Evolutionary conservation across 2,113 vertebrate genomes (phyloP).

Genomic region (Salminus brasiliensis): DNA sequence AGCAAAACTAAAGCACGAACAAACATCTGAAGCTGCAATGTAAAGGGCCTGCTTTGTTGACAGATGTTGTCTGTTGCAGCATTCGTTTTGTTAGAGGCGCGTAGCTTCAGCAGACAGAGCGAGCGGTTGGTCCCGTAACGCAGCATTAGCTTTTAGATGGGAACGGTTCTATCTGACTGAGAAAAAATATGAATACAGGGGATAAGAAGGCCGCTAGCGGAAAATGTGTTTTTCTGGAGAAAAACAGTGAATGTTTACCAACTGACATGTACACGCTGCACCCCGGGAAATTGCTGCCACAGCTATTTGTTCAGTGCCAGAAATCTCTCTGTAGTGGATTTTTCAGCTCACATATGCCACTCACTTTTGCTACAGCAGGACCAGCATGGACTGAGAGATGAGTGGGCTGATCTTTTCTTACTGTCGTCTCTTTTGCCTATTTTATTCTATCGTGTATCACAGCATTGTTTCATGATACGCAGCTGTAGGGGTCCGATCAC

Average conservation of each 20-base stretch:
- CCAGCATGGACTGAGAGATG: background rate
- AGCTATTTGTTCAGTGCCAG: constrained; percentile 15
- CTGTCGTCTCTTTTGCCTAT: background rate
- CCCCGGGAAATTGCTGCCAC: constrained; percentile 40
- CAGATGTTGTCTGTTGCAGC: background rate
- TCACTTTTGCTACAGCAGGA: background rate
- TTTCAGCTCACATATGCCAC: background rate
- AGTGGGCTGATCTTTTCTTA: background rate
- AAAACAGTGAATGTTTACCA: constrained; percentile 46
- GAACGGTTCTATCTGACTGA: constrained; percentile 40
- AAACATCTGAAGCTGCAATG: background rate
- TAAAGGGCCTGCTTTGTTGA: background rate
- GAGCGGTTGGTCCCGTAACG: background rate
- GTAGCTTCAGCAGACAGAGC: background rate
- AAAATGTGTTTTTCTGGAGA: constrained; percentile 58
- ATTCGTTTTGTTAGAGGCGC: background rate
- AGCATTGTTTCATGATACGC: no score
- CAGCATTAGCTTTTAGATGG: constrained; percentile 41
- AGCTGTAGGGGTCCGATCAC: no score
- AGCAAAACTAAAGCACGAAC: background rate
- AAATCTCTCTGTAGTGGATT: background rate
- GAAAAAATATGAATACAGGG: constrained; percentile 26
- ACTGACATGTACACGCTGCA: constrained; percentile 16
- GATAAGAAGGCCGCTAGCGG: constrained; percentile 53
- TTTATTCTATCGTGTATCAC: background rate